These are phyloP conservation scores for Carassius gibelio DNA, from an alignment of 2,113 vertebrate species.

Conservation along the genomic window DNA sequence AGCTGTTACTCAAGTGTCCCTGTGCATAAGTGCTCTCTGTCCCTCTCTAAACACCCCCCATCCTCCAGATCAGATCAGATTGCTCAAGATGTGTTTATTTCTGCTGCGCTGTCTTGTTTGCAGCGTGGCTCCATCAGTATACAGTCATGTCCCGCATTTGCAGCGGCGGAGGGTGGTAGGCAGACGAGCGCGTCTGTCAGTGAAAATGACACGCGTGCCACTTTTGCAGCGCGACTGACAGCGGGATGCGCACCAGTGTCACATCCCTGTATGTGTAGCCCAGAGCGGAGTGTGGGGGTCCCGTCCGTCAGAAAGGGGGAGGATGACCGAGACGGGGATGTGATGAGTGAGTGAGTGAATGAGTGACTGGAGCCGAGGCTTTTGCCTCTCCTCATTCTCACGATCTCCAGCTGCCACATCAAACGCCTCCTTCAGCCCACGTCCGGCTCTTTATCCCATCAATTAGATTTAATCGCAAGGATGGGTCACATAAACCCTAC, in stretches of 20 bases:
- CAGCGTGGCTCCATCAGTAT: conserved; percentile 73
- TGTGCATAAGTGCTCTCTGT: conserved; percentile 48
- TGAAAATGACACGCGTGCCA: conserved; percentile 77
- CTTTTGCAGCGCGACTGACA: conserved; percentile 75
- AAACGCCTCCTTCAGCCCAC: conserved; percentile 64
- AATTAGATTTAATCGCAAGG: conserved; percentile 39
- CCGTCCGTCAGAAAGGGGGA: conserved; percentile 62
- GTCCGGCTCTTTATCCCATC: conserved; percentile 47
- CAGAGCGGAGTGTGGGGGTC: conserved; percentile 67
- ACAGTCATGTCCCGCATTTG: conserved; percentile 76
- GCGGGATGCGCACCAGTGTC: conserved; percentile 73
- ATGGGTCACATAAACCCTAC: conserved; percentile 44
- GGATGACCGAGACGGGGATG: conserved; percentile 58
- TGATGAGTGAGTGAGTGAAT: conserved; percentile 57
- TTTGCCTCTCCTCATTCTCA: conserved; percentile 75
- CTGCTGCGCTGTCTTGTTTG: conserved; percentile 67
- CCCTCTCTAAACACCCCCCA: conserved; percentile 46
- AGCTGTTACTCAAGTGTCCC: conserved; percentile 33
- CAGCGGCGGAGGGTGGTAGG: conserved; percentile 66
- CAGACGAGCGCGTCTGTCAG: conserved; percentile 76
- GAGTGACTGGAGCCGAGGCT: conserved; percentile 65
- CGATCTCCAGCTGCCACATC: conserved; percentile 80
- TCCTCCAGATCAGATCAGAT: conserved; percentile 70
- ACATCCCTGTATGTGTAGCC: conserved; percentile 72
- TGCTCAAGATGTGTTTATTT: conserved; percentile 70